phyloP scores from a whole-genome alignment of 2,888 invertebrate species.

The Neoscelio sp. region DNA sequence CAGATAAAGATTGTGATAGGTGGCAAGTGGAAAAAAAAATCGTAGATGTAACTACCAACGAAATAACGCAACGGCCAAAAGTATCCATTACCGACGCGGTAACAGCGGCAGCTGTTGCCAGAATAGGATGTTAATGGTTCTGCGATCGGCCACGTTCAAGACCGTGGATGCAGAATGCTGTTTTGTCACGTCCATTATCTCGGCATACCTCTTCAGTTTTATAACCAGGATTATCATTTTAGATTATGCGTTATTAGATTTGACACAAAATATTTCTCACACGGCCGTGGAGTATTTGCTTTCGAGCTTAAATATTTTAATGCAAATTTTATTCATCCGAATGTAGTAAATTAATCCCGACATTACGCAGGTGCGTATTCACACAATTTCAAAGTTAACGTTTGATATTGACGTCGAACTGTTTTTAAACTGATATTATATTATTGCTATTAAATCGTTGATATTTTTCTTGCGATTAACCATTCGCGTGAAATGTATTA shows the following conservation, averaged over 20 bases:
- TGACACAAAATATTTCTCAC: constrained; percentile 2
- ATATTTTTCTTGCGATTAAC: too few relatives aligned
- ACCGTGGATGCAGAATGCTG: constrained; percentile 23
- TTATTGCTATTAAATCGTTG: too few relatives aligned
- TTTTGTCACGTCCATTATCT: constrained; percentile 30
- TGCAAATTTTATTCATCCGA: constrained; percentile 18
- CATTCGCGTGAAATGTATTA: too few relatives aligned
- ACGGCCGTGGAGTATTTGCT: neutral
- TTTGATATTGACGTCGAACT: too few relatives aligned
- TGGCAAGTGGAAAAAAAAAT: constrained; percentile 60
- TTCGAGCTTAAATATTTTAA: constrained; percentile 8
- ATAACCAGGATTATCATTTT: constrained; percentile 11
- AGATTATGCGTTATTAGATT: constrained; percentile 2
- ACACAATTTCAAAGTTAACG: too few relatives aligned
- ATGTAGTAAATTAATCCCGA: too few relatives aligned
- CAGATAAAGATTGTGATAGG: constrained; percentile 64
- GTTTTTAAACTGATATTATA: too few relatives aligned
- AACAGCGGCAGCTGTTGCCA: constrained; percentile 71
- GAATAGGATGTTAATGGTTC: constrained; percentile 73
- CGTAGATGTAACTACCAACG: constrained; percentile 56
- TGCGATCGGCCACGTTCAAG: constrained; percentile 69
- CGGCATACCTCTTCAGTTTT: constrained; percentile 6
- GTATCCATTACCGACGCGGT: constrained; percentile 72
- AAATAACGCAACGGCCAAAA: constrained; percentile 62
- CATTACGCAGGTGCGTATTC: too few relatives aligned